Evolutionary conservation across 2,888 invertebrate species (phyloP).

Genomic region (Nemotelus nigrinus): DNA sequence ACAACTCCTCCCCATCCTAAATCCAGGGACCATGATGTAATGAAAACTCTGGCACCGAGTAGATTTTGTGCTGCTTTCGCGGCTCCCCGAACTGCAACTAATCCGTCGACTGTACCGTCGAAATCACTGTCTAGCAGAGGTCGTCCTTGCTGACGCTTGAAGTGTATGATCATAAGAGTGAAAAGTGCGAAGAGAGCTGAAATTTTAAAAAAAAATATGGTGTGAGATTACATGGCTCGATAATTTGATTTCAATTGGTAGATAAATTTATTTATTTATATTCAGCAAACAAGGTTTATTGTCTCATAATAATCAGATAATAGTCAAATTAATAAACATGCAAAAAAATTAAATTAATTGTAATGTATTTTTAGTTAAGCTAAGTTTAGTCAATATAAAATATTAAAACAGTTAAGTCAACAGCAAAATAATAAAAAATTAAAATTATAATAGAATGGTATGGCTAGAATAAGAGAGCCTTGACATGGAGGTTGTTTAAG

Average conservation of each 20-base stretch:
- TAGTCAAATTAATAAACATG: not conserved
- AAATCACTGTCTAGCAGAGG: slow-evolving; percentile 70
- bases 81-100: slow-evolving; percentile 68
- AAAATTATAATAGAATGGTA: too few species aligned
- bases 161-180: slow-evolving; percentile 91
- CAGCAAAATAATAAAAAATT: too few species aligned
- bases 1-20: slow-evolving; percentile 89
- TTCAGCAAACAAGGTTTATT: too few species aligned
- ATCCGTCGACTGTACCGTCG: slow-evolving; percentile 78
- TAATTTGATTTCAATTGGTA: too few species aligned
- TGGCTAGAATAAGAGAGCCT: too few species aligned
- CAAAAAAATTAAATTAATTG: not conserved
- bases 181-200: slow-evolving; percentile 90
- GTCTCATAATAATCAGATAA: not conserved
- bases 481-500: too few species aligned
- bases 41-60: slow-evolving; percentile 77
- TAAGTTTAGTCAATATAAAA: too few species aligned
- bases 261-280: too few species aligned
- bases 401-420: too few species aligned
- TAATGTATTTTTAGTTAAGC: too few species aligned
- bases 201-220: slow-evolving; percentile 53
- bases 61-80: slow-evolving; percentile 68
- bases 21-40: slow-evolving; percentile 84
- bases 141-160: slow-evolving; percentile 81
- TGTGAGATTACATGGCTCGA: too few species aligned